Percentiles rank a stretch among this genome's conserved stretches.
These are phyloP conservation scores for Apteryx owenii DNA, from an alignment of 2,113 vertebrate species.

Conservation along the genomic window DNA sequence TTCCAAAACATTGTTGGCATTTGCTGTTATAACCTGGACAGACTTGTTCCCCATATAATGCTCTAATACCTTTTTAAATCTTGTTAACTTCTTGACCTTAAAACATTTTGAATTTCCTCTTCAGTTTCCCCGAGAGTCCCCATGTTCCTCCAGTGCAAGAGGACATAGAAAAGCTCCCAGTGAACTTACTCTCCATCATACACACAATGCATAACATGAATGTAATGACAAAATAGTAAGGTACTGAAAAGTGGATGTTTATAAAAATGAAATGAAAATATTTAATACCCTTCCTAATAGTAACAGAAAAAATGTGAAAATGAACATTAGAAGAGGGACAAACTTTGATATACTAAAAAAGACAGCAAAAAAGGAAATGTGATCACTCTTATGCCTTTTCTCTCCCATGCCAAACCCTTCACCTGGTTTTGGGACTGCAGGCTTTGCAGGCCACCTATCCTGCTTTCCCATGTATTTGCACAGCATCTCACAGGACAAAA, in stretches of 20 bases:
- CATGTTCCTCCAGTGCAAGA: rapidly evolving
- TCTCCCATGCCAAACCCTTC: background rate
- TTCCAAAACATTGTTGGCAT: background rate
- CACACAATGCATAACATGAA: background rate
- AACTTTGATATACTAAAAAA: background rate
- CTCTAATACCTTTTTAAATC: background rate
- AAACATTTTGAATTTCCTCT: background rate
- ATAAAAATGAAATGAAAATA: background rate
- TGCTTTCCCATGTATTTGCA: background rate
- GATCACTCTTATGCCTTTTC: background rate
- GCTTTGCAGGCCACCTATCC: background rate
- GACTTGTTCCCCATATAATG: rapidly evolving
- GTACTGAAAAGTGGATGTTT: background rate
- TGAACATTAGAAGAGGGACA: rapidly evolving
- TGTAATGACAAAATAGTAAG: background rate
- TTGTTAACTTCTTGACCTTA: background rate
- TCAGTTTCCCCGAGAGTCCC: background rate
- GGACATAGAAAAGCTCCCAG: background rate
- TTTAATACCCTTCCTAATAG: background rate
- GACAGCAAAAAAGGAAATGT: background rate
- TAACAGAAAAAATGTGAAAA: background rate
- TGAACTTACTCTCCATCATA: background rate
- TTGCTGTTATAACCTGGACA: background rate
- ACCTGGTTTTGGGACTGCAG: background rate
- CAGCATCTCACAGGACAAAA: background rate